Evolutionary conservation across 2,797 vertebrate genomes (phyloP).

Genomic region (Hippocampus kuda): DNA sequence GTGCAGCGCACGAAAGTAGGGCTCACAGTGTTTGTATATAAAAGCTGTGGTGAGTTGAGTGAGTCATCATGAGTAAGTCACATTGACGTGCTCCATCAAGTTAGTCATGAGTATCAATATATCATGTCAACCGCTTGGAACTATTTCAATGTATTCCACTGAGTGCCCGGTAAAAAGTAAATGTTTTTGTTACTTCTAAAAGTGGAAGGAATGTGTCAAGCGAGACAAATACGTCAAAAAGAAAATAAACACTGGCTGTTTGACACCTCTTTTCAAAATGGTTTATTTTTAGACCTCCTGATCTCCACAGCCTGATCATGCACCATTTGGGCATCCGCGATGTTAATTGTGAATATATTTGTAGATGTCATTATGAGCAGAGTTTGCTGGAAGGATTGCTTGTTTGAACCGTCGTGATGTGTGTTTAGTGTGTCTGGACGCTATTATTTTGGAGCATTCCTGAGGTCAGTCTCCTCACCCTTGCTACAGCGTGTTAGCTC

Average conservation of each 20-base stretch:
- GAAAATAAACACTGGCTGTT: background rate
- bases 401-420: background rate
- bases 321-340: background rate
- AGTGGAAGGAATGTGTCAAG: background rate
- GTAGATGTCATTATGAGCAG: background rate
- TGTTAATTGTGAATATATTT: conserved; percentile 1
- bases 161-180: background rate
- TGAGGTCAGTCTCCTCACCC: conserved; percentile 5
- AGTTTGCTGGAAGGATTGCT: background rate
- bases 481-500: background rate
- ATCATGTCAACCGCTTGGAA: background rate
- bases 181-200: background rate
- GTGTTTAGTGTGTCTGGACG: background rate
- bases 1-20: no score
- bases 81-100: background rate
- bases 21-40: no score
- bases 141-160: background rate
- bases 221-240: background rate
- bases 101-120: background rate
- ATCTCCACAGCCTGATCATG: background rate
- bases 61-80: background rate
- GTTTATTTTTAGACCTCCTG: background rate
- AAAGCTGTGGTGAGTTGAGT: no score
- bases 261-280: background rate
- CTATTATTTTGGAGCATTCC: conserved; percentile 8